A percentile compares a stretch with the other conserved stretches of the same genome.
Conservation (phyloP, 2,888 invertebrate species). For the Dasysyrphus tricinctus region DNA sequence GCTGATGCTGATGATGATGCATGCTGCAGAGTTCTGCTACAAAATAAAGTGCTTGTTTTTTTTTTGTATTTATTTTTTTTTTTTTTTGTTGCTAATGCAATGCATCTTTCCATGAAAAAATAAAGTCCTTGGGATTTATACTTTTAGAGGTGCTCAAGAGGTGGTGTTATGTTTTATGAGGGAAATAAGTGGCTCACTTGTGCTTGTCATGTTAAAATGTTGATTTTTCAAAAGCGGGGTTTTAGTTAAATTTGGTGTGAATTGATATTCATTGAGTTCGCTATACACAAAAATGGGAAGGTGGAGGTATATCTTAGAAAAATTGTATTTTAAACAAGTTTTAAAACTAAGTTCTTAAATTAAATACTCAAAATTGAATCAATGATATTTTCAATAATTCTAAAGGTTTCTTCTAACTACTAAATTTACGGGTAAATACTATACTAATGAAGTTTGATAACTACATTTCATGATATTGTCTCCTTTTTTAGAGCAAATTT, state of each 20-base stretch:
- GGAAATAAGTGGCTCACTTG: constrained; percentile 34
- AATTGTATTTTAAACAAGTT: too few relatives aligned
- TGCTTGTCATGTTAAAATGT: constrained; percentile 39
- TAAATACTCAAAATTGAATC: too few relatives aligned
- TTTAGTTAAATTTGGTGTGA: constrained; percentile 34
- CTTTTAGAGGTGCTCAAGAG: constrained; percentile 54
- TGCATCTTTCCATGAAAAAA: constrained; percentile 22
- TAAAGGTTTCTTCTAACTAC: too few relatives aligned
- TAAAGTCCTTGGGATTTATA: constrained; percentile 39
- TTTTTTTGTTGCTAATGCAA: constrained; percentile 5
- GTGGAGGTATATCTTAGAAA: too few relatives aligned
- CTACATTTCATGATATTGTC: too few relatives aligned
- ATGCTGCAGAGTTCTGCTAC: constrained; percentile 61
- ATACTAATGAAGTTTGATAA: too few relatives aligned
- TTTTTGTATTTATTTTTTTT: not conserved
- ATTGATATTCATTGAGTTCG: constrained; percentile 35
- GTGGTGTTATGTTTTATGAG: constrained; percentile 23
- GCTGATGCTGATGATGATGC: constrained; percentile 55
- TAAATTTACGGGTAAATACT: too few relatives aligned
- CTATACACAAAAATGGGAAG: too few relatives aligned
- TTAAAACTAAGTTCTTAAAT: too few relatives aligned
- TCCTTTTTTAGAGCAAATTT: too few relatives aligned
- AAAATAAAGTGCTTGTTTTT: constrained; percentile 54
- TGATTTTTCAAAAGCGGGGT: constrained; percentile 41
- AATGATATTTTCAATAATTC: too few relatives aligned